Evolutionary conservation across 2,113 vertebrate species (phyloP), one percentile per base, ranked within the genome.

Genomic region (Hemibagrus wyckioides): DNA sequence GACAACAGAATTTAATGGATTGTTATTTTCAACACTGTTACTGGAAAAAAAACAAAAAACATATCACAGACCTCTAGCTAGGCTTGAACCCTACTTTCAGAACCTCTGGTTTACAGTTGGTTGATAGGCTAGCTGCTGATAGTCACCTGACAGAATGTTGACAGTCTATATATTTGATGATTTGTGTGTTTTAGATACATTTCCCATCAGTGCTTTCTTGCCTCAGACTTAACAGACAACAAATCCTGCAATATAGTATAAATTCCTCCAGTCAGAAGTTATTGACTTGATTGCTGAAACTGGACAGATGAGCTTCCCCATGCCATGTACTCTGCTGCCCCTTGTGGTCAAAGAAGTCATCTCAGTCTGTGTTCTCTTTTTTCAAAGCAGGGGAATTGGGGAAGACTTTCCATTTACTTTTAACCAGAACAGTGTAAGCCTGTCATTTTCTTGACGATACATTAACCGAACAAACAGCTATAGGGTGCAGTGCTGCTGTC

Each of bases 321-420:
- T 92, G 50, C 19, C 50, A 23, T 93, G 92, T 92, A 77, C 91
- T 95, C 90, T 94, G 89, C 93, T 94, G 93, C 94, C 92, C 91
- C 94, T 88, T 59, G 91, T 94, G 94, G 95, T 14, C 0, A n/a
- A 71, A 81, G 28, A 50, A 59, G 76, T 77, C 36, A 50, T 21
- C 23, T 48, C 41, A 57, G 63, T 21, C 48, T 71, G 17, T 81
- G 83, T 75, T 30, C 33, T 63, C 44, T 41, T 23, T 76, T 50
- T 56, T 25, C 19, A 56, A 84, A 87, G 44, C 52, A 57, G 21
- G 39, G 30, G 52, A 85, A 73, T 50, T 63, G 59, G 15, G 75
- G 77, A 71, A 85, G 77, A 87, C 65, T 87, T 84, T 82, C 82
- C 85, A 76, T 85, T 30, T 69, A 48, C 63, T 65, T 86, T 82